These are phyloP conservation scores for Hoplodrina blanda DNA, from an alignment of 2,888 invertebrate genomes.

Conservation along the genomic window DNA sequence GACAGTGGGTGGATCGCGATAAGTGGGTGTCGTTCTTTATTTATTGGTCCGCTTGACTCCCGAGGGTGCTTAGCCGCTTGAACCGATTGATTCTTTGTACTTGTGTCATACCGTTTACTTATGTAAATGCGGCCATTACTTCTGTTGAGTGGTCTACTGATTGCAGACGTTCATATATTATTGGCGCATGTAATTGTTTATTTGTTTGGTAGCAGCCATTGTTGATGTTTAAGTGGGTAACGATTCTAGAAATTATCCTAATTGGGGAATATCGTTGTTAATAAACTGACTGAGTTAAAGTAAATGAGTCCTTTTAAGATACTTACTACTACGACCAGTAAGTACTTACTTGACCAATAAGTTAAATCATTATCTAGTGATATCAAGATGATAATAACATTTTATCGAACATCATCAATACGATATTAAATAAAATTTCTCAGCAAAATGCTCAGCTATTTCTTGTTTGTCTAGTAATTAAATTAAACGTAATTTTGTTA, in stretches of 20 bases:
- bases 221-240: slow-evolving; percentile 3
- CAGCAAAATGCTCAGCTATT: neutral
- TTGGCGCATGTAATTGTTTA: slow-evolving; percentile 21
- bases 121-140: slow-evolving; percentile 43
- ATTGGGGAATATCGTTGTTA: neutral
- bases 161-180: slow-evolving; percentile 18
- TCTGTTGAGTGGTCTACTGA: slow-evolving; percentile 15
- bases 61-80: slow-evolving; percentile 30
- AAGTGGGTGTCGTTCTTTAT: slow-evolving; percentile 61
- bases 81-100: slow-evolving; percentile 53
- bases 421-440: neutral
- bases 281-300: neutral
- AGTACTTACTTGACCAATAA: neutral
- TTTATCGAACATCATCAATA: neutral
- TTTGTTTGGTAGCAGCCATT: slow-evolving; percentile 6
- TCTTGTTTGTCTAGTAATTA: neutral
- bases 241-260: neutral
- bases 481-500: neutral
- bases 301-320: neutral
- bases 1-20: slow-evolving; percentile 56
- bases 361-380: neutral
- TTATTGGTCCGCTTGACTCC: slow-evolving; percentile 41
- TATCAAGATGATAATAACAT: neutral
- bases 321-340: neutral
- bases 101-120: slow-evolving; percentile 27